Evolutionary conservation across 2,888 invertebrate species (phyloP), one percentile per base, ranked within the genome.

Genomic region (Sinelater perroti): DNA sequence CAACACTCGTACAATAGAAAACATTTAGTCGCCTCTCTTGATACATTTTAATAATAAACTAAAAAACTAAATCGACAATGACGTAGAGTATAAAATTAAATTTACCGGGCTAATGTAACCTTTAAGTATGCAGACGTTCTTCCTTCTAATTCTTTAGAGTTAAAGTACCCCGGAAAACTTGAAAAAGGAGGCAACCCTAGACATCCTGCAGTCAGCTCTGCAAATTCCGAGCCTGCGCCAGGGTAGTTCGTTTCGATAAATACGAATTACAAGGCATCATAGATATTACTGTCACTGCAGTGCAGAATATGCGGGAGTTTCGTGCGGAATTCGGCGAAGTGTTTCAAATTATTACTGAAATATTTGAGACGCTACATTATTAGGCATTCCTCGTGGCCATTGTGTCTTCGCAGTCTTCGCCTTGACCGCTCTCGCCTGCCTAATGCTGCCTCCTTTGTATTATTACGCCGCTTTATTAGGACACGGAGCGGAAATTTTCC

Each of bases 341-440:
- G 59, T 54, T 54, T 40, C 49, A 54, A 54, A 54, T 47, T 59
- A 55, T 59, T 59, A 59, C 30, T 44, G 33, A 55, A 55, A 55
- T 59, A 55, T 50, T 44, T 36, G 30, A 36, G 38, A 38, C 36
- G 35, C 50, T 50, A 45, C 26, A 59, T 59, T 59, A 55, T 51
- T 55, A 55, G 54, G 50, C 50, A 59, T 59, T 59, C 59, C 59
- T 50, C 44, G 50, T 26, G 44, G 46, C 50, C 50, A 59, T 55
- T 55, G 59, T 55, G 47, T 58, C 58, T 47, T 53, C 49, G 38
- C 28, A 55, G 45, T 20, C 38, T 36, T 31, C 55, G 35, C 38
- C 50, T 59, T 59, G 59, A 59, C 59, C 59, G 51, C 26, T 51
- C 45, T 44, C 45, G 44, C 24, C 49, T 35, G 51, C 44, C 49